Conservation (phyloP, 1,140 invertebrate species). For the Caenorhabditis tropicalis region DNA sequence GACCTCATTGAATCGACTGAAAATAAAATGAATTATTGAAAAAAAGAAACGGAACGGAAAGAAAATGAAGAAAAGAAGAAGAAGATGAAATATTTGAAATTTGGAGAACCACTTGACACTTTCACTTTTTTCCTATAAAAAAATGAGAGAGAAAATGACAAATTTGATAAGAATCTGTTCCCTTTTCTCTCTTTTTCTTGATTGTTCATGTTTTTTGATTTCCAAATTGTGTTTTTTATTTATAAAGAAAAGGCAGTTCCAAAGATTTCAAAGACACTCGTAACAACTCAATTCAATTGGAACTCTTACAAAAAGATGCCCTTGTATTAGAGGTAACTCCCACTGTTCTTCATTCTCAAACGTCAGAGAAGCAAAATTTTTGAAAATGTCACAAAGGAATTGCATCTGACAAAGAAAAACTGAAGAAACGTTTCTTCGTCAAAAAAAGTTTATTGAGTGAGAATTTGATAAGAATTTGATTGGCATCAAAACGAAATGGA, state of each 20-base stretch:
- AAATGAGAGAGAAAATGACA: not conserved
- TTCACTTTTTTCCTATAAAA: not conserved
- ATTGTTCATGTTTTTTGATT: not conserved
- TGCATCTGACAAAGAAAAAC: not conserved
- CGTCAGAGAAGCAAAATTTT: too few species aligned
- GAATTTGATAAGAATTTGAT: slow-evolving; percentile 33
- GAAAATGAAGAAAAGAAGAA: not conserved
- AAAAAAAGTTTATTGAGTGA: not conserved
- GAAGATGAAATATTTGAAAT: not conserved
- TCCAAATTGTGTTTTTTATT: not conserved
- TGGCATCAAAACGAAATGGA: not conserved
- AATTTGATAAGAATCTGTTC: slow-evolving; percentile 8
- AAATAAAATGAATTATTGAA: not conserved
- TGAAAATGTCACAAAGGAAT: too few species aligned
- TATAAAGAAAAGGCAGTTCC: too few species aligned
- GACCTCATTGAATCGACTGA: not conserved
- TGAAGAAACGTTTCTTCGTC: not conserved
- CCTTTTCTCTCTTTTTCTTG: not conserved
- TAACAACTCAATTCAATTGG: not conserved
- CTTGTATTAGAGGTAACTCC: too few species aligned
- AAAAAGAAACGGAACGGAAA: not conserved
- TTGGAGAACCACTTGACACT: not conserved
- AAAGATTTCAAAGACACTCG: too few species aligned
- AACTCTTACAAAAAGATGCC: not conserved
- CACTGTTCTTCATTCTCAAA: too few species aligned